Conservation (phyloP, 2,888 invertebrate species). For the Rapana venosa region DNA sequence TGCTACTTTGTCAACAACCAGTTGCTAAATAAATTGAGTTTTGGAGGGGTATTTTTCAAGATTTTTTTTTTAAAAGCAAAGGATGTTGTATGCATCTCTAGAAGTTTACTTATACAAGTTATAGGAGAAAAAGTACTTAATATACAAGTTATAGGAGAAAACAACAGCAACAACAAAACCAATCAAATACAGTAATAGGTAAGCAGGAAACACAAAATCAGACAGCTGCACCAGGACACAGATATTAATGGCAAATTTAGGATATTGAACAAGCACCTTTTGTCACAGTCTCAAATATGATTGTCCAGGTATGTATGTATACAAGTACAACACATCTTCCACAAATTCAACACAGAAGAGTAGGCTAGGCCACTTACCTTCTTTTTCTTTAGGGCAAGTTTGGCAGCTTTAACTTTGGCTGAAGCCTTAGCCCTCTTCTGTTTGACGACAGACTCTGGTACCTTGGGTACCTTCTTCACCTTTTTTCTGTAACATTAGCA, state of each 20-base stretch:
- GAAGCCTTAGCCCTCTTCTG: constrained; percentile 92
- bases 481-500: constrained; percentile 55
- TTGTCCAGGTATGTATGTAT: background rate
- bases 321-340: background rate
- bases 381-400: constrained; percentile 66
- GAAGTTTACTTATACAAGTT: too few species aligned
- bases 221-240: background rate
- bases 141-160: too few species aligned
- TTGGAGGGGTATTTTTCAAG: too few species aligned
- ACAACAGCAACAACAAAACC: too few species aligned
- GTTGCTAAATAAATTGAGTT: too few species aligned
- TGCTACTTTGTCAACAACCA: too few species aligned
- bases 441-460: constrained; percentile 97
- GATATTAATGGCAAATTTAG: background rate
- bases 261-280: background rate
- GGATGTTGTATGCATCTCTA: too few species aligned
- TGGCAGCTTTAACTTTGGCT: constrained; percentile 80
- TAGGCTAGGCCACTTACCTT: constrained; percentile 62
- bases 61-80: too few species aligned
- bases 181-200: too few species aligned
- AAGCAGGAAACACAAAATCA: background rate
- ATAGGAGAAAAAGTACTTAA: too few species aligned
- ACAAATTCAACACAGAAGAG: background rate
- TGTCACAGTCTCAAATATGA: background rate
- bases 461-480: constrained; percentile 89